A percentile compares a stretch with the other conserved stretches of the same genome.
phyloP scores from a whole-genome alignment of 2,888 invertebrate species.

The Thereva unica region DNA sequence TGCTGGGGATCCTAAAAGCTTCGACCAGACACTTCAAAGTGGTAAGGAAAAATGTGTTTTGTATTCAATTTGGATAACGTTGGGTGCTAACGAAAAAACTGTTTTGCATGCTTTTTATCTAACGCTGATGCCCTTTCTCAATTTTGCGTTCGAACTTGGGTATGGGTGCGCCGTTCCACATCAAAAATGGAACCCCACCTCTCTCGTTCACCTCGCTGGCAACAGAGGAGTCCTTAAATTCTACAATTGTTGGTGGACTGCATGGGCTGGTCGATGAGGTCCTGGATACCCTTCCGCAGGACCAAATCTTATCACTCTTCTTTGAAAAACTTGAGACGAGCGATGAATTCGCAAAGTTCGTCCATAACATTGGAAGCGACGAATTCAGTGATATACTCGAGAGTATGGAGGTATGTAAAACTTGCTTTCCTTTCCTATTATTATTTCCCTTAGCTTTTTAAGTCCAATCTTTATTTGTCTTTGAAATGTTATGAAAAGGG shows the following conservation, averaged over 20 bases:
- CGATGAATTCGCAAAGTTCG: conserved; percentile 53
- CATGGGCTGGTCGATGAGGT: conserved; percentile 55
- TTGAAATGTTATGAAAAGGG: conserved; percentile 26
- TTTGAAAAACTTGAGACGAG: conserved; percentile 55
- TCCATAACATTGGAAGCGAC: conserved; percentile 52
- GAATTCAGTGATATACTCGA: conserved; percentile 51
- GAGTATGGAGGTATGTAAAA: conserved; percentile 53
- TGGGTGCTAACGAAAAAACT: conserved; percentile 27
- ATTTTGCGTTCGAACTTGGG: too few species aligned
- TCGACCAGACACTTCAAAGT: conserved; percentile 26
- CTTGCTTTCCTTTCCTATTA: background rate
- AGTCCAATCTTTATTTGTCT: conserved; percentile 8
- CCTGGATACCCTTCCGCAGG: conserved; percentile 54
- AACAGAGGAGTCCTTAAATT: conserved; percentile 38
- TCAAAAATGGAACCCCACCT: background rate
- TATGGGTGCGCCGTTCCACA: background rate
- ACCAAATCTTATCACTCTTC: conserved; percentile 55
- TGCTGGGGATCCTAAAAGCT: conserved; percentile 43
- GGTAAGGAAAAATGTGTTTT: conserved; percentile 32
- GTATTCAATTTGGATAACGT: conserved; percentile 31
- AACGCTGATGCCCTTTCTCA: background rate
- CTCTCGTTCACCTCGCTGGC: background rate
- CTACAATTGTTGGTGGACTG: conserved; percentile 47
- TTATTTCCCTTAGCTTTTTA: conserved; percentile 5
- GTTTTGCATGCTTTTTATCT: conserved; percentile 18